phyloP scores from a whole-genome alignment of 2,888 invertebrate species.

The Synanthedon tipuliformis region DNA sequence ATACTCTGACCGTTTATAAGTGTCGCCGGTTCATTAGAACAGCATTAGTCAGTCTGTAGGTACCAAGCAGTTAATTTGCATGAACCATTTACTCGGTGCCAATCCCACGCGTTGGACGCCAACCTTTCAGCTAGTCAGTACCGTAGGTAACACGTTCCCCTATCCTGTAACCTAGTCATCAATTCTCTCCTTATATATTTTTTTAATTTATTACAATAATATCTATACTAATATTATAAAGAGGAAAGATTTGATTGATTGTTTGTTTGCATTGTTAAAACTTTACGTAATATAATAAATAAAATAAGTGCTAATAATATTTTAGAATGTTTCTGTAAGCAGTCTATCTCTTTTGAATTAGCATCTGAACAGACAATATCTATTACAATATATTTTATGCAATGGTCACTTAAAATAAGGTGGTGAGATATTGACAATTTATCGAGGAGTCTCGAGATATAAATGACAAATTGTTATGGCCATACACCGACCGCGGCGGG shows the following conservation, averaged over 20 bases:
- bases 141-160: no score
- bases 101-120: no score
- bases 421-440: constrained; percentile 12
- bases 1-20: constrained; percentile 18
- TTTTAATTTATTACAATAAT: no score
- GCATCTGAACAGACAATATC: neutral
- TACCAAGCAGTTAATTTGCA: constrained; percentile 37
- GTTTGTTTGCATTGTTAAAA: no score
- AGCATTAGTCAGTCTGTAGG: constrained; percentile 42
- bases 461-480: constrained; percentile 47
- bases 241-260: no score
- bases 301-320: constrained; percentile 10
- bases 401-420: neutral
- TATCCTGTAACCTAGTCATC: no score
- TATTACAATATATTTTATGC: neutral
- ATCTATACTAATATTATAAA: no score
- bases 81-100: constrained; percentile 2
- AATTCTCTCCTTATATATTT: no score
- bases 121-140: no score
- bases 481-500: constrained; percentile 8
- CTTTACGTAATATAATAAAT: constrained; percentile 7
- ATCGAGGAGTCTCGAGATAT: constrained; percentile 19
- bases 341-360: no score
- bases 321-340: constrained; percentile 6
- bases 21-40: constrained; percentile 57